Conservation (phyloP, 2,888 invertebrate genomes). For the Onthophagus sagittarius region DNA sequence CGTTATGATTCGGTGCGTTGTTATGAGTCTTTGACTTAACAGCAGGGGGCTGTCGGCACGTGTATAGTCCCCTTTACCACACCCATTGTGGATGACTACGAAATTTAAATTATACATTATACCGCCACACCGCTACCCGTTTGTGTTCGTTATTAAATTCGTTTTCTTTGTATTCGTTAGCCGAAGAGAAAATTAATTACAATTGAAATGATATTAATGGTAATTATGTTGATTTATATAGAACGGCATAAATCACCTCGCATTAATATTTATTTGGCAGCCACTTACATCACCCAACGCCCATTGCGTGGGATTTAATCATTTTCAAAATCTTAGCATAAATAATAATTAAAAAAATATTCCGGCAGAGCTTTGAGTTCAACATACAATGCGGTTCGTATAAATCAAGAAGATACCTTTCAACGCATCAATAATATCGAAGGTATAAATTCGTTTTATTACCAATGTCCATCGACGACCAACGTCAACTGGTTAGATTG, state of each 20-base stretch:
- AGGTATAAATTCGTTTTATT: background rate
- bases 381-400: background rate
- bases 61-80: background rate
- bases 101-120: background rate
- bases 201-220: background rate
- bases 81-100: background rate
- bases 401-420: background rate
- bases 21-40: background rate
- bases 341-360: background rate
- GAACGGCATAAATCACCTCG: background rate
- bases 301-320: background rate
- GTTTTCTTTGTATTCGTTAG: background rate
- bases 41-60: background rate
- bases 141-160: background rate
- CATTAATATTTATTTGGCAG: background rate
- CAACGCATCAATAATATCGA: background rate
- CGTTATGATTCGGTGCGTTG: background rate
- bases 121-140: background rate
- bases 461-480: background rate
- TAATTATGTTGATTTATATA: background rate
- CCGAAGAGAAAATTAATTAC: background rate
- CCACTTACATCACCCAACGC: background rate
- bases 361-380: background rate
- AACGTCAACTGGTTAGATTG: background rate
- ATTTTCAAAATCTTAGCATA: too few relatives aligned